A percentile compares a stretch with the other conserved stretches of the same genome.
These are phyloP conservation scores for Drosophila tropicalis DNA, from an alignment of 1,140 invertebrate genomes.

Conservation along the genomic window DNA sequence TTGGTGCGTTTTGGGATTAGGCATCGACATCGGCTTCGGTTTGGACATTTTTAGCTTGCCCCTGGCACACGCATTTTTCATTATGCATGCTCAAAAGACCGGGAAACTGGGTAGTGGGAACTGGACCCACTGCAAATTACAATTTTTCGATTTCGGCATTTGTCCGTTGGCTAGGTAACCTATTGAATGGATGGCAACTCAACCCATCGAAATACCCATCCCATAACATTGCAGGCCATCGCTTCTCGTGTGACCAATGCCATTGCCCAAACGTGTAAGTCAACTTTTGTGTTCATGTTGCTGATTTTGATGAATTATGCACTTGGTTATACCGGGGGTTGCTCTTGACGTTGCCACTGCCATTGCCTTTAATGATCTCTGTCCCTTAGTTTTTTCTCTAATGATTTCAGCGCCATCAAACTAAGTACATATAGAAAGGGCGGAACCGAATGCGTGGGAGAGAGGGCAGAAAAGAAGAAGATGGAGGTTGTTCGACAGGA, in stretches of 20 bases:
- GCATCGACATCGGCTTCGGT: conserved; percentile 32
- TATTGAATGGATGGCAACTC: conserved; percentile 35
- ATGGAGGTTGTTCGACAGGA: not conserved
- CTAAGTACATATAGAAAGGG: not conserved
- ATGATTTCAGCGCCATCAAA: conserved; percentile 12
- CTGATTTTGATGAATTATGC: conserved; percentile 80
- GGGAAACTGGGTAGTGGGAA: conserved; percentile 3
- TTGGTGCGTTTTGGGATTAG: conserved; percentile 63
- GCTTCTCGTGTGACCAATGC: conserved; percentile 13
- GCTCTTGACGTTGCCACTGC: conserved; percentile 24
- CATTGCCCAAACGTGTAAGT: conserved; percentile 45
- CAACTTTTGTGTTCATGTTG: conserved; percentile 70
- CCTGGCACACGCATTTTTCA: conserved; percentile 71
- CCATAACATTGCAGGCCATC: not conserved
- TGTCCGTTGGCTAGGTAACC: conserved; percentile 39
- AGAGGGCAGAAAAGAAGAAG: not conserved
- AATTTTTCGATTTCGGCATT: conserved; percentile 15
- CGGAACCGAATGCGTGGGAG: not conserved
- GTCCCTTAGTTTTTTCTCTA: conserved; percentile 43
- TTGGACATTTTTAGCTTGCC: conserved; percentile 13
- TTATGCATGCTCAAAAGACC: conserved; percentile 51
- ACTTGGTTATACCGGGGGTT: conserved; percentile 45
- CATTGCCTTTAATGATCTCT: conserved; percentile 69
- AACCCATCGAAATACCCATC: conserved; percentile 6
- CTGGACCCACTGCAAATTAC: conserved; percentile 57